Evolutionary conservation across 2,888 invertebrate species (phyloP), one percentile per base, ranked within the genome.

Genomic region (Syritta pipiens): DNA sequence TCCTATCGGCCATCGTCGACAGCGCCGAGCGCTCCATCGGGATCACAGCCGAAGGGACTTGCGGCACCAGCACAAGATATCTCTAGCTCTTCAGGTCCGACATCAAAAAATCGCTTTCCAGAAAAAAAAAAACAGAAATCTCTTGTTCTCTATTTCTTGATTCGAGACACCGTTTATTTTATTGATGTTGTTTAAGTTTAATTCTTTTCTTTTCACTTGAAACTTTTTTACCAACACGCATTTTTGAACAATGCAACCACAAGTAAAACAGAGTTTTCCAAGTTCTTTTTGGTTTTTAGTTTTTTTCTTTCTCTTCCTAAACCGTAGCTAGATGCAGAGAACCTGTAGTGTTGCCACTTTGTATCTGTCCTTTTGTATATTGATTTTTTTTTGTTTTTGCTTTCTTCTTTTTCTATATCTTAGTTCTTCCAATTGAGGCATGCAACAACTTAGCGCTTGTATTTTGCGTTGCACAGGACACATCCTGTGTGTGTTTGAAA

Each of bases 11-110:
- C 63, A 72, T 6, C 82, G 63, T 83, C 84, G 37, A 82, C 77
- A 7, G 84, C 86, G 63, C 83, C 85, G 28, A 84, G 83, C 77
- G 84, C 85, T 4, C 83, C 83, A 72, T 83, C 85, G 84, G 51
- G 84, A 82, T 87, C 87, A 69, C 84, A 88, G 84, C 83, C 81
- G 49, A 84, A 81, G 83, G 84, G 89, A 89, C 88, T 90, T 90
- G 86, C 90, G 86, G 85, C 91, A 90, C 89, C 90, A 89, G 87
- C 86, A 88, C 89, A 89, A 90, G 90, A 88, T 83, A 86, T 88
- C 67, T 88, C 89, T 82, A 88, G 88, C 84, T 88, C 88, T 79
- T 89, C 89, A 89, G 88, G 89, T 88, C 87, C 88, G 88, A 82
- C 86, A 85, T 86, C 84, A 77, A 77, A n/a, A n/a, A 60, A 77